Conservation (phyloP, 2,888 invertebrate species). For the Gymnocheta viridis region DNA sequence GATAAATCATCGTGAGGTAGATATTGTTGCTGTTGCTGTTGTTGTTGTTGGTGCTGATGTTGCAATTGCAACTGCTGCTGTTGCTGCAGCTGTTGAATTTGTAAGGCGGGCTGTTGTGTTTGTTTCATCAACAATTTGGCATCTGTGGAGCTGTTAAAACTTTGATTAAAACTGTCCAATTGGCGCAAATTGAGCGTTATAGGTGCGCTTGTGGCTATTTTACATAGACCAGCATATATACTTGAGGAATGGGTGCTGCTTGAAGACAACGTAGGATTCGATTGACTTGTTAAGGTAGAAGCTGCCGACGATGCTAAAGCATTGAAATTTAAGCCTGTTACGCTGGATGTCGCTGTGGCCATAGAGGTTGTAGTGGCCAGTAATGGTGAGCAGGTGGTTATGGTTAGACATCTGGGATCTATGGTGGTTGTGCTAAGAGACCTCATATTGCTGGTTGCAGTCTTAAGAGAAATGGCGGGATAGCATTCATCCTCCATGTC, state of each 20-base stretch:
- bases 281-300: constrained; percentile 60
- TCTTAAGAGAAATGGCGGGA: constrained; percentile 89
- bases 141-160: constrained; percentile 52
- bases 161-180: constrained; percentile 63
- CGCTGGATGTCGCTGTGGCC: constrained; percentile 44
- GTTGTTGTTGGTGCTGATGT: constrained; percentile 58
- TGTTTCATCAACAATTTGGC: constrained; percentile 61
- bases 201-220: constrained; percentile 71
- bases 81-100: constrained; percentile 46
- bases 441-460: constrained; percentile 82
- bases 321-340: constrained; percentile 51
- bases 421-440: constrained; percentile 73
- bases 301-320: constrained; percentile 67
- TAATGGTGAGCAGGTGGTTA: constrained; percentile 70
- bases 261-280: constrained; percentile 63
- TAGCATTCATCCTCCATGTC: constrained; percentile 96
- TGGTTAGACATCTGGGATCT: constrained; percentile 77
- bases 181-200: constrained; percentile 73
- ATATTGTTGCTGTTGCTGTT: constrained; percentile 75
- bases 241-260: constrained; percentile 62
- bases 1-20: constrained; percentile 76
- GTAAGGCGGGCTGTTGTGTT: constrained; percentile 56
- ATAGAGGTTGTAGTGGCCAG: constrained; percentile 69
- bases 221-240: constrained; percentile 70
- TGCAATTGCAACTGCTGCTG: constrained; percentile 66